These are phyloP conservation scores for Lumbricus terrestris DNA, from an alignment of 2,888 invertebrate species.

Conservation along the genomic window DNA sequence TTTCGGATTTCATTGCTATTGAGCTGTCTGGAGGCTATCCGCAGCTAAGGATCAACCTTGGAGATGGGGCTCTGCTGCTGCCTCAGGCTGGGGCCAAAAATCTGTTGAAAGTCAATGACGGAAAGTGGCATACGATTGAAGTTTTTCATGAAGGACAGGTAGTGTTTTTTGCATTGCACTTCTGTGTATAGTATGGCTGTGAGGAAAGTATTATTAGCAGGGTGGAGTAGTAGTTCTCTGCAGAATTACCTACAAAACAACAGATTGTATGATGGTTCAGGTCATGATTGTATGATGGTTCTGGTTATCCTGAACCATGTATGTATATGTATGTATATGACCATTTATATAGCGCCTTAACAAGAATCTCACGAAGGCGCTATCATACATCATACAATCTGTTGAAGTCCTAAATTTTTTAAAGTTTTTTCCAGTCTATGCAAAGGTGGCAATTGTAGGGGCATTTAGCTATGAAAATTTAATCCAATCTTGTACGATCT, in stretches of 20 bases:
- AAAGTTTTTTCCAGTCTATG: too few species aligned
- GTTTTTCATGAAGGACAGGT: slow-evolving; percentile 67
- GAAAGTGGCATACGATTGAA: slow-evolving; percentile 91
- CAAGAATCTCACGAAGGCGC: too few species aligned
- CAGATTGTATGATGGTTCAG: too few species aligned
- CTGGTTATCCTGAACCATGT: too few species aligned
- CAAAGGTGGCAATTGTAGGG: background rate
- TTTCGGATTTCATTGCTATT: slow-evolving; percentile 75
- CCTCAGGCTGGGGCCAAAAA: slow-evolving; percentile 32
- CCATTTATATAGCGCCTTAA: too few species aligned
- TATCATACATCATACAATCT: too few species aligned
- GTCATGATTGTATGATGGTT: too few species aligned
- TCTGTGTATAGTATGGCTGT: background rate
- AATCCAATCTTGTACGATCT: background rate
- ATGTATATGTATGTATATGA: too few species aligned
- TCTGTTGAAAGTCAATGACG: slow-evolving; percentile 73
- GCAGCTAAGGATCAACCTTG: slow-evolving; percentile 87
- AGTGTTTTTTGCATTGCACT: slow-evolving; percentile 18
- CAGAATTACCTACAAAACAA: too few species aligned
- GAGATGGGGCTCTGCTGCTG: slow-evolving; percentile 33
- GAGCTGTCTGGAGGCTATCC: slow-evolving; percentile 74
- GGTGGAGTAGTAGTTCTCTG: background rate
- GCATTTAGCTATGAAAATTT: background rate
- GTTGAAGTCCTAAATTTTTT: too few species aligned
- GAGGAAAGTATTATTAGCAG: background rate